Base-by-base conservation (phyloP, 1,140 invertebrate genomes). In the Drosophila nasuta region DNA sequence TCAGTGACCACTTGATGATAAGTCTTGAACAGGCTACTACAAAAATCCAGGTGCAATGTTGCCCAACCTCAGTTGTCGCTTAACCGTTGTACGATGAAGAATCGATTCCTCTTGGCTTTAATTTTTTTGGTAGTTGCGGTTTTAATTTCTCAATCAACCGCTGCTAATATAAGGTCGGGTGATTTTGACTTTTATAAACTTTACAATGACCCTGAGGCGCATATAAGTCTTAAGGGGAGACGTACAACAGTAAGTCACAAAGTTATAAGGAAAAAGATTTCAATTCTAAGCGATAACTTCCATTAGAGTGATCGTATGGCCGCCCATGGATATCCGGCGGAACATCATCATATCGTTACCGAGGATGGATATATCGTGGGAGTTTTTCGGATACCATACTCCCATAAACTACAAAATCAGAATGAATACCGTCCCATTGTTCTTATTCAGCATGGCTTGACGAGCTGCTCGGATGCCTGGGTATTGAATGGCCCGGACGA, bases 381-480 rank as follows among this genome's bases (percentile, higher is more conserved):
- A 5, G 63, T 94, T 3, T 93, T 94, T 71, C 91, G 94, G 1
- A 94, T 94, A 46, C 93, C 93, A 0, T 93, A 75, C 71, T 93
- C 38, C 30, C 80, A 74, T 15, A 80, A 82, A 11, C 41, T 75
- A 10, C 67, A 83, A n/a, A 79, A 81, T 25, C 68, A 79, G 41
- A 69, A 79, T 25, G n/a, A 56, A 10, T 17, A 56, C 3, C 93
- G 86, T 3, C 86, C 94, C 10, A 94, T 96, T 11, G 93, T 96
- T 0, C 79, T 97, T 0, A 96, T 97, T 77, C 82, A 87, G 17
- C 97, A 97, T 85, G 97, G 97, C 0, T 86, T 97, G 5, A 89
- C 96, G 0, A 95, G 95, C 6, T 96, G 95, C 77, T 96, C 96
- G 1, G 94, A 95, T 1, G 95, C 96, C 83, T 97, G 95, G 94